These are phyloP conservation scores for Meliscaeva auricollis DNA, from an alignment of 2,888 invertebrate genomes.

Conservation along the genomic window DNA sequence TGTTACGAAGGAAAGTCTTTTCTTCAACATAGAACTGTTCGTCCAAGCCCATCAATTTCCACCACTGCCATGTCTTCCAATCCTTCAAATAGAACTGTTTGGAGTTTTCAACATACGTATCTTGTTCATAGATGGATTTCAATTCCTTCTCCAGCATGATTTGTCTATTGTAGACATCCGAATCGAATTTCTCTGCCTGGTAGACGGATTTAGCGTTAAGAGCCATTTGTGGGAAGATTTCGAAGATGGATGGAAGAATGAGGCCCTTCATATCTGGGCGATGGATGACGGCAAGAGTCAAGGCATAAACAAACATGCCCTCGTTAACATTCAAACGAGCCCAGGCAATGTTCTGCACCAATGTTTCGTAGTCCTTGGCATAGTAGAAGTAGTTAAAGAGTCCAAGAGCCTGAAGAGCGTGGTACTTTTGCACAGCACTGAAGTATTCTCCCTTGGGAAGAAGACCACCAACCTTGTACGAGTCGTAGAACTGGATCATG, in stretches of 20 bases:
- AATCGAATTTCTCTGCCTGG: constrained; percentile 86
- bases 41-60: constrained; percentile 81
- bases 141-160: constrained; percentile 83
- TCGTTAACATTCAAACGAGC: constrained; percentile 89
- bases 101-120: constrained; percentile 70
- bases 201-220: constrained; percentile 88
- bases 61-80: constrained; percentile 82
- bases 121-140: constrained; percentile 79
- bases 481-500: constrained; percentile 80
- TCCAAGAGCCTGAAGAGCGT: constrained; percentile 85
- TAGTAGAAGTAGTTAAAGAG: constrained; percentile 88
- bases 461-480: constrained; percentile 82
- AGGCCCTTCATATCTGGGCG: constrained; percentile 88
- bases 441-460: constrained; percentile 86
- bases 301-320: constrained; percentile 88
- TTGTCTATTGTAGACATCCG: constrained; percentile 83
- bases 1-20: constrained; percentile 80
- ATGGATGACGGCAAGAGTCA: constrained; percentile 87
- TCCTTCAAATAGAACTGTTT: constrained; percentile 75
- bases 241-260: constrained; percentile 89
- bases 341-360: constrained; percentile 89
- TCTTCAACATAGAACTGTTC: constrained; percentile 79
- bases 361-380: constrained; percentile 89
- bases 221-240: constrained; percentile 90
- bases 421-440: constrained; percentile 85